Evolutionary conservation across 35 echinoderm and acorn worm genomes (phyloP).

Genomic region (Holothuria glaberrima): DNA sequence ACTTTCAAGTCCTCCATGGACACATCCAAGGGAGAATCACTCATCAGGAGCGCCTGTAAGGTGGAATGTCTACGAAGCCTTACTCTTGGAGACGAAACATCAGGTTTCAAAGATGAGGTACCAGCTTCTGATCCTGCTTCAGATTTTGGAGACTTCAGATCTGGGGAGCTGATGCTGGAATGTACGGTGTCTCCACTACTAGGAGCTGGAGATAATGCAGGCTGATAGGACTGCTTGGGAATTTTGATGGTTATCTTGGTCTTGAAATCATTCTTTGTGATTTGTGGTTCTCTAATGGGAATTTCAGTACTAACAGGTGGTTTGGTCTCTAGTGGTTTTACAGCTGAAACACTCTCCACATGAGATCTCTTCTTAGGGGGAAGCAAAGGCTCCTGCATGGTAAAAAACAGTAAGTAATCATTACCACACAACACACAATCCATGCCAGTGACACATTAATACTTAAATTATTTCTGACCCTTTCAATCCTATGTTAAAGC

Average conservation of each 20-base stretch:
- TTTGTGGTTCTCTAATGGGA: constrained; percentile 43
- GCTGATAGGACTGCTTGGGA: constrained; percentile 46
- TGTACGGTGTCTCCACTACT: constrained; percentile 54
- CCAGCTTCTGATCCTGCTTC: constrained; percentile 29
- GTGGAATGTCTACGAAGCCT: constrained; percentile 55
- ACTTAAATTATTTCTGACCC: no score
- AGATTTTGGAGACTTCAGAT: constrained; percentile 27
- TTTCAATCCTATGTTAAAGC: not conserved
- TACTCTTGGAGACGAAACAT: constrained; percentile 28
- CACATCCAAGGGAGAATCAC: constrained; percentile 42
- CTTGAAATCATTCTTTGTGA: constrained; percentile 54
- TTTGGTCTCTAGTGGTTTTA: constrained; percentile 4
- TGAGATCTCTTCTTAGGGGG: constrained; percentile 48
- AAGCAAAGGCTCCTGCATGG: constrained; percentile 26
- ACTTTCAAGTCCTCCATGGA: constrained; percentile 40
- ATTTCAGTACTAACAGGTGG: constrained; percentile 1
- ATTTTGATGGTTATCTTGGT: constrained; percentile 60
- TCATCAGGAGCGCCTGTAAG: constrained; percentile 38
- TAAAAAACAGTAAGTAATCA: not conserved
- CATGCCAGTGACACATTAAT: not conserved
- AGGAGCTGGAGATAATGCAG: not conserved
- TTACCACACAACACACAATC: not conserved
- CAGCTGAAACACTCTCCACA: not conserved
- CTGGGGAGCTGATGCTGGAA: constrained; percentile 48
- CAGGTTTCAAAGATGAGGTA: not conserved